Base-by-base conservation (phyloP, 2,113 vertebrate species). In the Orthonyx spaldingii region DNA sequence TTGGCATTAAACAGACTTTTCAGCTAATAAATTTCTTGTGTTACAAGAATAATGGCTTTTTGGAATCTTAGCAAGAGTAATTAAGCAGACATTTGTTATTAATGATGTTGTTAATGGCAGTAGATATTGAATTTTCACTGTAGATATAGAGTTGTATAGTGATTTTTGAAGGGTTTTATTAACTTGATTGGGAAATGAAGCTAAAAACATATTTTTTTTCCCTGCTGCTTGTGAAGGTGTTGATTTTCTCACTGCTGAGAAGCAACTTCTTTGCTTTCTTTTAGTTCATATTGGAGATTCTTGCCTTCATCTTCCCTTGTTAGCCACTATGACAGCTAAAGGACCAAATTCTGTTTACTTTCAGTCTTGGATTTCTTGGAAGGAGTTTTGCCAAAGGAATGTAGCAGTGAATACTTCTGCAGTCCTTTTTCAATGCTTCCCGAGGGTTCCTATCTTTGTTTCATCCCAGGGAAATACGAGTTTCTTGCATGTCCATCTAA, bases 41-140 rank as follows among this genome's bases (percentile, higher is more conserved):
- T 98, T 97, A 96, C 94, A 97, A 97, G 97, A 97, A 98, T 98
- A 98, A 98, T 98, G 97, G 94, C 95, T 95, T 98, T 98, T 98
- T 97, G 97, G n/a, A 98, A 98, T 98, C 97, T 98, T 98, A 98
- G 96, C 95, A 97, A 97, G 95, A 98, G 97, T 98, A 98, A 98
- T 98, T 98, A 98, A 98, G 98, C 92, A 97, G 97, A 97, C 97
- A 97, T 98, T 98, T 98, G 96, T 98, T 98, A 98, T 98, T 98
- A 98, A 98, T 97, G 97, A 97, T 98, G 94, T 98, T 98, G 97
- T 97, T 98, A 98, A 98, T 98, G 96, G 95, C 92, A 96, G 94
- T 78, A 97, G 97, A 98, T 98, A 98, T 91, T 97, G 97, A 97
- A 97, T 97, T 97, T 97, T 98, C 89, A 56, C 90, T 96, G 93